Evolutionary conservation across 2,888 invertebrate species (phyloP).

Genomic region (Drosophila ezoana): DNA sequence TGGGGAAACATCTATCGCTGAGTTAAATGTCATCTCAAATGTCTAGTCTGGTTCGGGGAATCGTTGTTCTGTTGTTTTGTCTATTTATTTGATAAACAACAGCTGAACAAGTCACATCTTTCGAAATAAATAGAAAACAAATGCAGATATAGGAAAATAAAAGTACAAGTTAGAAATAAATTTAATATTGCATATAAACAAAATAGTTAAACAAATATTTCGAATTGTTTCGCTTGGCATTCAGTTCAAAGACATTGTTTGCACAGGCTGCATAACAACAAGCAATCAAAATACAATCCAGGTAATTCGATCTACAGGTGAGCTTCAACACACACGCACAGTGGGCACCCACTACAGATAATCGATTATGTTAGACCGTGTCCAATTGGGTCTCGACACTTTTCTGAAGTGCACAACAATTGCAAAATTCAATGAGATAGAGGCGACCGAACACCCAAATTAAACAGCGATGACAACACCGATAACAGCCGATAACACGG

Average conservation of each 20-base stretch:
- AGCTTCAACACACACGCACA: constrained; percentile 41
- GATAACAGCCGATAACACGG: constrained; percentile 25
- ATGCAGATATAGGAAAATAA: constrained; percentile 23
- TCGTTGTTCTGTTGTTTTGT: constrained; percentile 34
- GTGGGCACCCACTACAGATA: constrained; percentile 27
- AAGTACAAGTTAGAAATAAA: neutral
- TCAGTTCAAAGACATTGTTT: constrained; percentile 50
- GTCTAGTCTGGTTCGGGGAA: constrained; percentile 48
- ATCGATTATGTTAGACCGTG: constrained; percentile 20
- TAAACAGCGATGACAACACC: constrained; percentile 49
- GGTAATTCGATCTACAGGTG: constrained; percentile 56
- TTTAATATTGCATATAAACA: constrained; percentile 11
- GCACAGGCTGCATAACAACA: constrained; percentile 57
- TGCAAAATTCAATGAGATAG: constrained; percentile 60
- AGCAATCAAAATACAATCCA: constrained; percentile 15
- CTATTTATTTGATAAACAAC: constrained; percentile 52
- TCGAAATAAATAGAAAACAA: constrained; percentile 41
- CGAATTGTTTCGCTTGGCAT: constrained; percentile 46
- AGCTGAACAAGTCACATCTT: constrained; percentile 51
- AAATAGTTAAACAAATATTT: constrained; percentile 48
- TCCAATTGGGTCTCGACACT: constrained; percentile 9
- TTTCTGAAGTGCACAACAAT: constrained; percentile 44
- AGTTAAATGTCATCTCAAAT: constrained; percentile 56
- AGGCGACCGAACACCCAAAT: constrained; percentile 29
- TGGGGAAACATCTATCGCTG: constrained; percentile 32